These are phyloP conservation scores for Spinus olivaceus DNA, from an alignment of 2,797 vertebrate genomes.

Conservation along the genomic window DNA sequence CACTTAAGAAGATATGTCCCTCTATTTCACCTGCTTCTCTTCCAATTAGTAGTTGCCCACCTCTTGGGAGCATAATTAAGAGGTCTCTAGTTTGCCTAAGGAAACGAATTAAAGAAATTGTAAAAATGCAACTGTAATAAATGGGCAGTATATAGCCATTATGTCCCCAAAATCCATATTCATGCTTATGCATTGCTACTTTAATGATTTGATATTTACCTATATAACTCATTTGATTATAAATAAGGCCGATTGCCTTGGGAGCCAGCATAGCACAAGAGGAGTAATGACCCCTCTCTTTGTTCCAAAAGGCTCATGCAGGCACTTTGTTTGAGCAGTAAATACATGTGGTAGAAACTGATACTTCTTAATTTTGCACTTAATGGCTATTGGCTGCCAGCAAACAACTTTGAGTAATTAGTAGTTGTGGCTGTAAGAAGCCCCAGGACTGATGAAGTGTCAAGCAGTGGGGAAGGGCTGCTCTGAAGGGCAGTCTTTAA, in stretches of 20 bases:
- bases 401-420: background rate
- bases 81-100: constrained; percentile 67
- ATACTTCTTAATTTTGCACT: constrained; percentile 23
- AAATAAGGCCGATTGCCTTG: constrained; percentile 42
- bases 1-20: constrained; percentile 56
- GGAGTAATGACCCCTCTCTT: constrained; percentile 16
- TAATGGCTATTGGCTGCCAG: constrained; percentile 31
- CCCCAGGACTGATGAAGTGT: constrained; percentile 4
- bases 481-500: constrained; percentile 15
- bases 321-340: constrained; percentile 13
- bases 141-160: constrained; percentile 39
- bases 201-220: constrained; percentile 35
- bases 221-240: constrained; percentile 35
- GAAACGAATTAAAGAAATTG: constrained; percentile 72
- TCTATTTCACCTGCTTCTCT: constrained; percentile 72
- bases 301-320: background rate
- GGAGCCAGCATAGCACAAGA: background rate
- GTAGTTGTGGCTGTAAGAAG: background rate
- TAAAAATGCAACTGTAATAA: constrained; percentile 63
- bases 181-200: constrained; percentile 1
- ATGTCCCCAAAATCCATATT: constrained; percentile 56
- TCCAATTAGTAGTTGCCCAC: constrained; percentile 68
- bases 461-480: background rate
- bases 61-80: constrained; percentile 73
- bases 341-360: background rate